Conservation (phyloP, 2,113 vertebrate genomes). For the Pomatorhinus ruficollis region DNA sequence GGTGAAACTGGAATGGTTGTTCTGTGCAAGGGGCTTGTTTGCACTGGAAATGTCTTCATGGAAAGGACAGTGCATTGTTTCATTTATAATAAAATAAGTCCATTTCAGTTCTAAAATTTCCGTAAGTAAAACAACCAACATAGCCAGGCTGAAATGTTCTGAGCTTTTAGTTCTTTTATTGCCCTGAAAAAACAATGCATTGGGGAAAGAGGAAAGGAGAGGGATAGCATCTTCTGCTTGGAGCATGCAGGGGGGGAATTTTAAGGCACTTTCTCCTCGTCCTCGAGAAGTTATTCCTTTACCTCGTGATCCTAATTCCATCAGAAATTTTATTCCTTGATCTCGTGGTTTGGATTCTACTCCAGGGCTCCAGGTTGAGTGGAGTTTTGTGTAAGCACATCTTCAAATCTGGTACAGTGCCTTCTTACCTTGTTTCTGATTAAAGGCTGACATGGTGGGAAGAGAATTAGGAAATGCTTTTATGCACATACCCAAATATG, state of each 20-base stretch:
- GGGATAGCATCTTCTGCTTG: background rate
- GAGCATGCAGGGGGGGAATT: background rate
- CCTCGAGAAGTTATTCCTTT: background rate
- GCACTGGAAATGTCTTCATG: background rate
- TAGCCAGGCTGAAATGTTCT: background rate
- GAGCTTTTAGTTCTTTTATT: background rate
- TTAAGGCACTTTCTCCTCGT: background rate
- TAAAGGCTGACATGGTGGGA: background rate
- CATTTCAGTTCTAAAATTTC: background rate
- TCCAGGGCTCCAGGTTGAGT: background rate
- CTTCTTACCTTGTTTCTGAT: background rate
- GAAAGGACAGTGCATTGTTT: background rate
- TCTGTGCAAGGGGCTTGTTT: background rate
- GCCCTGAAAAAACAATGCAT: background rate
- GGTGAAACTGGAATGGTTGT: background rate
- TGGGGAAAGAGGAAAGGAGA: background rate
- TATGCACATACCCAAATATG: background rate
- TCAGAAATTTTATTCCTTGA: background rate
- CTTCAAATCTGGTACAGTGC: background rate
- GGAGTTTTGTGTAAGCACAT: background rate
- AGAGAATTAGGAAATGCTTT: background rate
- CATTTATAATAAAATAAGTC: background rate
- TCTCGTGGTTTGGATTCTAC: background rate
- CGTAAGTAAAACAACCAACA: background rate
- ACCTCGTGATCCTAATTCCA: background rate